Conservation (phyloP, 2,888 invertebrate genomes). For the Epinotia nisella region DNA sequence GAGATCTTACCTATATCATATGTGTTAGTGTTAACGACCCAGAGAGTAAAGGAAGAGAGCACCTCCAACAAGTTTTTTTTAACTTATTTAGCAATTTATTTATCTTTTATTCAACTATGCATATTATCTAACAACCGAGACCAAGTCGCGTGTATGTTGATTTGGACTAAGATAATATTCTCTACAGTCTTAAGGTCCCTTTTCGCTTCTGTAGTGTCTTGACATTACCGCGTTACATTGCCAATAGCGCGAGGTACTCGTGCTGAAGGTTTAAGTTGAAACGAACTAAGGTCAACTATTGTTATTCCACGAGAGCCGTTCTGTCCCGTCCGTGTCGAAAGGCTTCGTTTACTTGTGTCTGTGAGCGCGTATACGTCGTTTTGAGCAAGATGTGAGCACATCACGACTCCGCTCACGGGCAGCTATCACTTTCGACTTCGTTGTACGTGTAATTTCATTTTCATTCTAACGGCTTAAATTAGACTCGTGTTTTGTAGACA, state of each 20-base stretch:
- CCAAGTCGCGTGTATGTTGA: neutral
- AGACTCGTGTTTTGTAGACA: conserved; percentile 48
- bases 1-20: neutral
- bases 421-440: conserved; percentile 76
- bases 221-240: neutral
- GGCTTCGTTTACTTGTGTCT: neutral
- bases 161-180: neutral
- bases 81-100: neutral
- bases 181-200: neutral
- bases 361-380: conserved; percentile 2
- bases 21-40: neutral
- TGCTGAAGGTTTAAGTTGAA: conserved; percentile 24
- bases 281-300: conserved; percentile 54
- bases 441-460: conserved; percentile 71
- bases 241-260: conserved; percentile 1
- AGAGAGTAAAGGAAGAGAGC: conserved; percentile 28
- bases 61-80: neutral
- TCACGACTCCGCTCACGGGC: conserved; percentile 69
- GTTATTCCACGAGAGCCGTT: conserved; percentile 60
- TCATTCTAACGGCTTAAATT: conserved; percentile 61
- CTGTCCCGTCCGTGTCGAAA: conserved; percentile 46
- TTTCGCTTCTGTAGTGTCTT: neutral
- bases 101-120: neutral
- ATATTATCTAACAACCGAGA: neutral
- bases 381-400: conserved; percentile 33